Conservation (phyloP, 2,888 invertebrate genomes). For the Caenorhabditis uteleia region DNA sequence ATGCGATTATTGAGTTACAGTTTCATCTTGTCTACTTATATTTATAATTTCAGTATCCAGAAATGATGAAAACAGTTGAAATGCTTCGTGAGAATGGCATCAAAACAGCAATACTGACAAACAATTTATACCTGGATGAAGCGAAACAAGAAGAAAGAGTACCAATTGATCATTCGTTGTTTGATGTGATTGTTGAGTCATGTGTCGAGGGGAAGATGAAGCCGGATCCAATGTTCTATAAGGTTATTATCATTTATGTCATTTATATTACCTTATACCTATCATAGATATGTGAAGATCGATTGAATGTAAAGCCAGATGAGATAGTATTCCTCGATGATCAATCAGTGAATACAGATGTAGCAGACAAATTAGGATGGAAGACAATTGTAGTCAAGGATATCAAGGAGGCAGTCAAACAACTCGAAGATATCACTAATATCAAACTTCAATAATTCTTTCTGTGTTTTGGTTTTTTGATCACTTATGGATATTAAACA, state of each 20-base stretch:
- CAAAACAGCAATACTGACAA: conserved; percentile 56
- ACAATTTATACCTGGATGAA: conserved; percentile 53
- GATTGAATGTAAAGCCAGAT: conserved; percentile 29
- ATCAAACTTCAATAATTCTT: too few species aligned
- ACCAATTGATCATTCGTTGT: conserved; percentile 41
- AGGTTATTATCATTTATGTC: too few species aligned
- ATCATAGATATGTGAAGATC: conserved; percentile 29
- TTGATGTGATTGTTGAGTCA: conserved; percentile 58
- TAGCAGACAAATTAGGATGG: conserved; percentile 53
- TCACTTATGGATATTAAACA: too few species aligned
- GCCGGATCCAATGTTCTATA: conserved; percentile 50
- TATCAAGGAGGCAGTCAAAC: conserved; percentile 19
- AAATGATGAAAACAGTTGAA: conserved; percentile 35
- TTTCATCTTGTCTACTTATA: too few species aligned
- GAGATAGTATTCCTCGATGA: conserved; percentile 59
- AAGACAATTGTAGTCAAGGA: conserved; percentile 38
- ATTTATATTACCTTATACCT: too few species aligned
- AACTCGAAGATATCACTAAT: conserved; percentile 11
- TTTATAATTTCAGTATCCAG: conserved; percentile 20
- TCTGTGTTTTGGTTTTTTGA: too few species aligned
- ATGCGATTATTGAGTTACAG: too few species aligned
- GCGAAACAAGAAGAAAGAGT: conserved; percentile 32
- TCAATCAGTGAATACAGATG: conserved; percentile 49
- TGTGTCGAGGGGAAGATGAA: conserved; percentile 50
- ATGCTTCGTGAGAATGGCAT: conserved; percentile 39